Evolutionary conservation across 1,140 invertebrate species (phyloP).

Genomic region (Anagrus nilaparvatae): DNA sequence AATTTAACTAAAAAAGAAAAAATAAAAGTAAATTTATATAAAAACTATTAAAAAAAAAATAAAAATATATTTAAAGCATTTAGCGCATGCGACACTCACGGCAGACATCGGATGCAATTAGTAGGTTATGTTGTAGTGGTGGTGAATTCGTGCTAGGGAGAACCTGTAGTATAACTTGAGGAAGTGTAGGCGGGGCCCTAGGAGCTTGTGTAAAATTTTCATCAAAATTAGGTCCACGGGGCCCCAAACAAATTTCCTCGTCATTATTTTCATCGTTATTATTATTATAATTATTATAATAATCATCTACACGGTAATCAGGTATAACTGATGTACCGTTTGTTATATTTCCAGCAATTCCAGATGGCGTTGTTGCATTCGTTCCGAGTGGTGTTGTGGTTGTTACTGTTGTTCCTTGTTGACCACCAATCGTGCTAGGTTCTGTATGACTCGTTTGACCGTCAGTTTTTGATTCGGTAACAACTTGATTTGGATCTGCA

Average conservation of each 20-base stretch:
- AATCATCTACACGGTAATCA: too few species aligned
- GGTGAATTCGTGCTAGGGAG: conserved; percentile 52
- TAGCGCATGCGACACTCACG: conserved; percentile 61
- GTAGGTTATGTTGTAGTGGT: conserved; percentile 53
- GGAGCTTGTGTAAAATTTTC: conserved; percentile 23
- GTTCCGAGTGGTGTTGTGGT: conserved; percentile 20
- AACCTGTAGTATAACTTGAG: conserved; percentile 65
- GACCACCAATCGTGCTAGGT: too few species aligned
- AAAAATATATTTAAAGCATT: conserved; percentile 15
- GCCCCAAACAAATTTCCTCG: conserved; percentile 34
- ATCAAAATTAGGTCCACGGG: conserved; percentile 32
- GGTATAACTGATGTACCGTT: conserved; percentile 40
- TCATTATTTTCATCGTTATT: conserved; percentile 28
- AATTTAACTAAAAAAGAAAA: neutral
- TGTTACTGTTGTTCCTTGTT: conserved; percentile 25
- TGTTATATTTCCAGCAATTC: conserved; percentile 26
- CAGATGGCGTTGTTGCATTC: conserved; percentile 31
- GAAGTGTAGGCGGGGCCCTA: conserved; percentile 37
- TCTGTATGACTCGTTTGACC: too few species aligned
- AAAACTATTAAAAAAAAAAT: conserved; percentile 5
- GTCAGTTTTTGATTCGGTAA: conserved; percentile 34
- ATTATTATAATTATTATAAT: conserved; percentile 22
- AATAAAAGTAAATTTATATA: neutral
- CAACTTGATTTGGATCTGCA: conserved; percentile 39
- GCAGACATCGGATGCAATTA: conserved; percentile 54